Base-by-base conservation (phyloP, 2,797 vertebrate species). In the Eidolon dupreanum region DNA sequence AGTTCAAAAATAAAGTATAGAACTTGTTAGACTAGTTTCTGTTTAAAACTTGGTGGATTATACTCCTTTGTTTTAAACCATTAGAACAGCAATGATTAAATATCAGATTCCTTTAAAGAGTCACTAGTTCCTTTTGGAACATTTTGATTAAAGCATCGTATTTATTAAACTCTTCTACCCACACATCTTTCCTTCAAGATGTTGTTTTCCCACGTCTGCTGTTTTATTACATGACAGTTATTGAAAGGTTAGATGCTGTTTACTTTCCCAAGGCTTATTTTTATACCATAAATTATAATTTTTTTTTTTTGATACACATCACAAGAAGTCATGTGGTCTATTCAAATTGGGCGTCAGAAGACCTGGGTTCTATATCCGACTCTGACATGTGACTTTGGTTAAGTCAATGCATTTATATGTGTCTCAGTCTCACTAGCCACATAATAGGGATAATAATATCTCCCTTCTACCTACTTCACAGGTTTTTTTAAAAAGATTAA, bases 1-100 rank as follows among this genome's bases (percentile, higher is more conserved):
- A 97, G 96, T 98, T 98, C 94, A 98, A 96, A 97, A 98, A 75
- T 83, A 97, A 98, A 98, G 97, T 96, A 94, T 85, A 97, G 97
- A 98, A 98, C 98, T 98, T 0, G 75, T 95, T 96, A 59, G 97
- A 97, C 98, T 97, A 93, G 97, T 98, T 98, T 98, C 96, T 98
- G 86, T 97, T 98, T 97, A 96, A 98, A 97, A 97, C 94, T 90
- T 43, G 2, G 96, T 97, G 95, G 97, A 96, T 98, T 98, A 97
- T 59, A 86, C 91, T 78, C 97, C 97, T 98, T 98, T 98, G 97
- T 98, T 98, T 98, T 97, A 98, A 97, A 92, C 77, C 93, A 92
- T 96, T 89, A 94, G 73, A 94, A 95, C 77, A 97, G 93, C 82
- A 70, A 70, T 36, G 82, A 96, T 95, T 98, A 96, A 88, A 97